Evolutionary conservation across 2,113 vertebrate genomes (phyloP).

Genomic region (Etheostoma cragini): DNA sequence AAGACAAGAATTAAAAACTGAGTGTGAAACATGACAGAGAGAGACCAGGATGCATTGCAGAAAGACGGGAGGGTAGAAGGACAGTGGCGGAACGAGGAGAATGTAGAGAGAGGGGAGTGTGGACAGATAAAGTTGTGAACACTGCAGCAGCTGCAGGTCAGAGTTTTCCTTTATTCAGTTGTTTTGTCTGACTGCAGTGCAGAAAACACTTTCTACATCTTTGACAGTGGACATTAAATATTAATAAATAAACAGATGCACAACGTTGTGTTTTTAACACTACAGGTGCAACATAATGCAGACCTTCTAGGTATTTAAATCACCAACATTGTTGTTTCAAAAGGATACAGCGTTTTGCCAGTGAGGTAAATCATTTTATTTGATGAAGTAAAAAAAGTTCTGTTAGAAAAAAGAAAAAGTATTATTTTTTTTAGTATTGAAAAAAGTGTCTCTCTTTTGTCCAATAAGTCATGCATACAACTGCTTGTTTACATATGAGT

Average conservation of each 20-base stretch:
- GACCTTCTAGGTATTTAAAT: not conserved
- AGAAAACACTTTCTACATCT: not conserved
- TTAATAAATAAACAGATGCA: not conserved
- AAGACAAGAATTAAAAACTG: not conserved
- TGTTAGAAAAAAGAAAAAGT: not conserved
- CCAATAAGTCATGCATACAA: too few relatives aligned
- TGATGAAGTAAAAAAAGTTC: not conserved
- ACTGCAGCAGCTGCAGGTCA: slow-evolving; percentile 16
- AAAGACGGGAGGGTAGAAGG: not conserved
- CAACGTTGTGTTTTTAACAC: not conserved
- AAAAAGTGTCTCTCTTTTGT: too few relatives aligned
- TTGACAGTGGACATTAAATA: not conserved
- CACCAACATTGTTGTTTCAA: not conserved
- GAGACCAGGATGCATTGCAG: not conserved
- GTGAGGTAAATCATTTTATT: not conserved
- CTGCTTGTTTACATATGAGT: not conserved
- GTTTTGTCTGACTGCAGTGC: slow-evolving; percentile 15
- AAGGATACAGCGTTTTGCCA: not conserved
- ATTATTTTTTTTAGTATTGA: too few relatives aligned
- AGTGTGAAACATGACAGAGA: not conserved
- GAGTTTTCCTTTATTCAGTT: not conserved
- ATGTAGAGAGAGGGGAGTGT: slow-evolving; percentile 4
- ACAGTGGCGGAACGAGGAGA: not conserved
- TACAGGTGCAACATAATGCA: not conserved
- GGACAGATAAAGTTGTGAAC: slow-evolving; percentile 45